Percentiles rank a stretch among this genome's conserved stretches.
Conservation (phyloP, 2,888 invertebrate genomes). For the Aquatica leii region DNA sequence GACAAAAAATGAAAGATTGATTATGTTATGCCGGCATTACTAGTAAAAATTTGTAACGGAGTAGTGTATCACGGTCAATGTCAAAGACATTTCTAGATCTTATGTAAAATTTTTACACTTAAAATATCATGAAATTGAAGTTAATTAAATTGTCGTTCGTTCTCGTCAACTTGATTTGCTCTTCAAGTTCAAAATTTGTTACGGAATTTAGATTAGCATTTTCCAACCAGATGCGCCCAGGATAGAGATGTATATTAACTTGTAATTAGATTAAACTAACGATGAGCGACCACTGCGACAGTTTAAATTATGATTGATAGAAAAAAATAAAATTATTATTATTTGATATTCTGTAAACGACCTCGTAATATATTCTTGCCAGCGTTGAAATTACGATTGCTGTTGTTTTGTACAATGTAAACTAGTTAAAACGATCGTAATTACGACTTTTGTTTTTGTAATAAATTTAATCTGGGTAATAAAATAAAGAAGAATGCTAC, state of each 20-base stretch:
- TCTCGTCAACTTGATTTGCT: constrained; percentile 39
- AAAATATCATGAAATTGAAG: constrained; percentile 25
- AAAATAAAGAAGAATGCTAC: constrained; percentile 21
- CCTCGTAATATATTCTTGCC: neutral
- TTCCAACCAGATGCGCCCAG: constrained; percentile 58
- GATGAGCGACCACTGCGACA: constrained; percentile 55
- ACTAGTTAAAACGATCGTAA: too few species aligned
- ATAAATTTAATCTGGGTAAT: neutral
- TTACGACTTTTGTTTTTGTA: neutral
- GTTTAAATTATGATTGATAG: constrained; percentile 60
- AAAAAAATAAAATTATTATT: constrained; percentile 43
- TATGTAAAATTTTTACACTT: constrained; percentile 14
- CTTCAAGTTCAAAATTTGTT: constrained; percentile 40
- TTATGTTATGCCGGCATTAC: constrained; percentile 56
- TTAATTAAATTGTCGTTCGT: constrained; percentile 44
- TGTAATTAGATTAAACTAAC: constrained; percentile 60
- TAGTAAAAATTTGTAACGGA: constrained; percentile 53
- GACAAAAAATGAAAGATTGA: constrained; percentile 55
- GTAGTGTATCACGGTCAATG: constrained; percentile 40
- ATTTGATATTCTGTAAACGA: constrained; percentile 26
- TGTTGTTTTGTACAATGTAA: neutral
- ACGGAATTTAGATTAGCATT: constrained; percentile 55
- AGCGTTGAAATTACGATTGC: neutral
- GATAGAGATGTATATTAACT: constrained; percentile 57
- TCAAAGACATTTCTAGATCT: constrained; percentile 37